Evolutionary conservation across 2,797 vertebrate genomes (phyloP).

Genomic region (Enteromius anoplus): DNA sequence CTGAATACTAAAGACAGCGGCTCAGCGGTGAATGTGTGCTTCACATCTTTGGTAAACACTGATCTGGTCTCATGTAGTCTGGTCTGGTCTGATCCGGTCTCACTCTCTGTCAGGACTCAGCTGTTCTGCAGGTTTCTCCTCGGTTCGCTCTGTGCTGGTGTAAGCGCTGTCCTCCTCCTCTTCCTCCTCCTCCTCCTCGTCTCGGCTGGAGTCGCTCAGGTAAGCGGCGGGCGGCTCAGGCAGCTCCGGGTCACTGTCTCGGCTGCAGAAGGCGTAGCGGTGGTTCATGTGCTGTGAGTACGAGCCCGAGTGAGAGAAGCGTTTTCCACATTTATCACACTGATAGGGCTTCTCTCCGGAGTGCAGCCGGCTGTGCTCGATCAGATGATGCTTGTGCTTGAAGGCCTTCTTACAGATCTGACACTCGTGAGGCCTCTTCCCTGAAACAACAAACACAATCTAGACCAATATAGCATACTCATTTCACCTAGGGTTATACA

Average conservation of each 20-base stretch:
- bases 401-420: conserved; percentile 85
- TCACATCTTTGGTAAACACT: conserved; percentile 63
- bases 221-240: conserved; percentile 58
- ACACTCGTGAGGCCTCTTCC: conserved; percentile 83
- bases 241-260: conserved; percentile 72
- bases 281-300: conserved; percentile 90
- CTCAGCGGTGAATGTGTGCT: conserved; percentile 8
- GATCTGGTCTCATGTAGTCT: conserved; percentile 22
- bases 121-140: conserved; percentile 44
- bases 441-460: conserved; percentile 60
- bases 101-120: not conserved
- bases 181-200: conserved; percentile 69
- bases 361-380: conserved; percentile 84
- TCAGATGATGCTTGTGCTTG: conserved; percentile 87
- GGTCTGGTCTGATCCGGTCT: not conserved
- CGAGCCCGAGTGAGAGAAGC: conserved; percentile 86
- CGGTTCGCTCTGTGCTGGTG: not conserved
- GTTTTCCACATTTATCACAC: conserved; percentile 85
- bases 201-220: conserved; percentile 79
- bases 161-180: conserved; percentile 55
- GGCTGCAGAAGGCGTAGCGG: conserved; percentile 84
- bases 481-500: too few relatives aligned
- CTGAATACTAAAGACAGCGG: too few relatives aligned
- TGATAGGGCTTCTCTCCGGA: conserved; percentile 86
- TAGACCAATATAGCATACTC: too few relatives aligned